Base-by-base conservation (phyloP, 2,113 vertebrate genomes). In the Etheostoma spectabile region DNA sequence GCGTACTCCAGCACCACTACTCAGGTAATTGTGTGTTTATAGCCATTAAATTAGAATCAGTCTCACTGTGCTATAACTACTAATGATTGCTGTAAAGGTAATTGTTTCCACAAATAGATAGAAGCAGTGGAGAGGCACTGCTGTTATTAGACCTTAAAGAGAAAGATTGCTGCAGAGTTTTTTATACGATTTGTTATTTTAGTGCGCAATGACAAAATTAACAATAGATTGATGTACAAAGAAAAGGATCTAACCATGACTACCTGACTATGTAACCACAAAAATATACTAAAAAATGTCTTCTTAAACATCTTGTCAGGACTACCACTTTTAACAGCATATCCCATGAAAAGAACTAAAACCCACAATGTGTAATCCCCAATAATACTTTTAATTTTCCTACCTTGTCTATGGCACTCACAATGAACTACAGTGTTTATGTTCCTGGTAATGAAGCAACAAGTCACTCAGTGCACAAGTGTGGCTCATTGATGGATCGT, bases 1-100 rank as follows among this genome's bases (percentile, higher is more conserved):
- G 61, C 82, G 18, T 87, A 87, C 63, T 78, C 76, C 12, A 56
- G 83, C 55, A 89, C 79, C 91, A 85, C 89, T 93, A 84, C 91
- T 93, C 93, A 87, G 93, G 93, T 94, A 92, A 86, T 84, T 77
- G 48, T 12, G n/a, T 79, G 59, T 77, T 86, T 81, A 72, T 73
- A 63, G 71, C 64, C 75, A 71, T 84, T 77, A 16, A 81, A 86
- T 84, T 68, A 82, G 48, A 42, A 77, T 67, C 59, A 49, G 35
- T 82, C 84, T 82, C 62, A 78, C 57, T 74, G 64, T 52, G 19
- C 75, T 62, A 19, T 46, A 87, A 79, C 74, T 48, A 66, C 78
- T 57, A 61, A 87, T 81, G 79, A 70, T 76, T 69, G 79, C 79
- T 66, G 65, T 74, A 66, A 77, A 88, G 78, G 84, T 85, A 57